phyloP scores from a whole-genome alignment of 2,888 invertebrate genomes.

The Chalcosyrphus nemorum region DNA sequence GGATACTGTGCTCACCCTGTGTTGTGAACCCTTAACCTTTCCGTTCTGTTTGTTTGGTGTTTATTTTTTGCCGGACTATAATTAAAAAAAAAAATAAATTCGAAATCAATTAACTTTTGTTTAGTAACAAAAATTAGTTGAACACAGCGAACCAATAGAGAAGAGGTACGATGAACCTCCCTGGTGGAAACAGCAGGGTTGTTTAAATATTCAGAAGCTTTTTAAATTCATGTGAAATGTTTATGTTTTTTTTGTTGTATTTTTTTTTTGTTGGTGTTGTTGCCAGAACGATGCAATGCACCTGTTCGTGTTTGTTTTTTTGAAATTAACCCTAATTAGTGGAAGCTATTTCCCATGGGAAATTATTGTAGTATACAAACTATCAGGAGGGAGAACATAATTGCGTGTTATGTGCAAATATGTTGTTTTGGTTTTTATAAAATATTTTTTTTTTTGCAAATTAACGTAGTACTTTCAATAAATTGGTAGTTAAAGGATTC shows the following conservation, averaged over 20 bases:
- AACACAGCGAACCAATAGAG: background rate
- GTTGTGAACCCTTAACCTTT: too few relatives aligned
- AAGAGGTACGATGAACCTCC: background rate
- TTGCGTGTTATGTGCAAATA: constrained; percentile 18
- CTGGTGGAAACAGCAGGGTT: background rate
- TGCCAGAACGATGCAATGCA: background rate
- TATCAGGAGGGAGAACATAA: background rate
- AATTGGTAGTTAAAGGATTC: constrained; percentile 10
- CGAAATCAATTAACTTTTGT: constrained; percentile 65
- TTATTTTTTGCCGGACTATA: background rate
- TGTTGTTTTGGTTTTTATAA: constrained; percentile 6
- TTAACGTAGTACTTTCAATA: background rate
- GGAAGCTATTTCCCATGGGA: constrained; percentile 48
- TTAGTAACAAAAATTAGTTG: constrained; percentile 38
- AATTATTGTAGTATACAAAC: constrained; percentile 31
- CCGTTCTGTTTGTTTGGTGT: constrained; percentile 15
- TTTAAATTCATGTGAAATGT: constrained; percentile 40
- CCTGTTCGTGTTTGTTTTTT: constrained; percentile 39
- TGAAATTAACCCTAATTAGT: constrained; percentile 49
- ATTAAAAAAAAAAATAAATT: constrained; percentile 36
- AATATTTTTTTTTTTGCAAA: constrained; percentile 9
- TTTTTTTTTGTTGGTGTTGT: background rate
- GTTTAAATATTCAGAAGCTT: constrained; percentile 50
- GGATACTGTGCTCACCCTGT: constrained; percentile 6
- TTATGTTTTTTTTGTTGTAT: background rate